Conservation (phyloP, 2,797 vertebrate species). For the Apodemus agrarius region DNA sequence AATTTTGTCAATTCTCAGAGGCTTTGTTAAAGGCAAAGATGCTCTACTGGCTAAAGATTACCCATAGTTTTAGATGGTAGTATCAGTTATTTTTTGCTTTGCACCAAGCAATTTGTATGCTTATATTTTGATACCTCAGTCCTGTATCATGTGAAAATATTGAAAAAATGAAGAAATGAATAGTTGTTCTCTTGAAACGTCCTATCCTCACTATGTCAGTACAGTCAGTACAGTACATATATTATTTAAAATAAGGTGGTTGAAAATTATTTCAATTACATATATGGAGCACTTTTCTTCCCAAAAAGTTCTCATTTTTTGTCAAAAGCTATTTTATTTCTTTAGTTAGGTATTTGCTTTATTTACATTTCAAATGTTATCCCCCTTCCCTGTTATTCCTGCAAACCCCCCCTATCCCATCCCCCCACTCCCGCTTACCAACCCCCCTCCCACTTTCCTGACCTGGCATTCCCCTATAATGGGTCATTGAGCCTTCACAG, state of each 20-base stretch:
- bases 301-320: too few relatives aligned
- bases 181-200: background rate
- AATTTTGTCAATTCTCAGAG: background rate
- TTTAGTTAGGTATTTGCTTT: too few relatives aligned
- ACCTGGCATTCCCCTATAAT: too few relatives aligned
- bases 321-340: too few relatives aligned
- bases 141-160: background rate
- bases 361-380: too few relatives aligned
- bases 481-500: too few relatives aligned
- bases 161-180: background rate
- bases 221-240: background rate
- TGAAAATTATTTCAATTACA: background rate
- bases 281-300: background rate
- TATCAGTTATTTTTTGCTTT: background rate
- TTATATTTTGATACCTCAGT: background rate
- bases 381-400: too few relatives aligned
- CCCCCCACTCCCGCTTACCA: too few relatives aligned
- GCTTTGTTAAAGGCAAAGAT: background rate
- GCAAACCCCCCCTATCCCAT: too few relatives aligned
- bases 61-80: background rate
- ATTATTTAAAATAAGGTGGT: background rate
- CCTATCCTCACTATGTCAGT: background rate
- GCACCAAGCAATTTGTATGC: background rate
- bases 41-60: background rate
- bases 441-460: too few relatives aligned